Conservation (phyloP, 2,797 vertebrate species). For the Acipenser transmontanus region DNA sequence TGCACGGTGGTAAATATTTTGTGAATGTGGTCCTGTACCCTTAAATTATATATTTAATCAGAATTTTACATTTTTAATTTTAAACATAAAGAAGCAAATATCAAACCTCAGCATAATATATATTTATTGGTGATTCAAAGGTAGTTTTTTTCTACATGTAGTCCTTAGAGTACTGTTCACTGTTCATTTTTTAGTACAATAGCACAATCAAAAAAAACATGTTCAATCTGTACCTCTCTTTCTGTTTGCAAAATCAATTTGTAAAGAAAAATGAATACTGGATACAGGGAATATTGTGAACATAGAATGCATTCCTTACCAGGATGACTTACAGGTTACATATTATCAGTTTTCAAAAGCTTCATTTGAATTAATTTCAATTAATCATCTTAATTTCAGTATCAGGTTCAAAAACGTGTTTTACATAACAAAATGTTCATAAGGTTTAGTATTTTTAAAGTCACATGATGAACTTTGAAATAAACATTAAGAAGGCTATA, state of each 20-base stretch:
- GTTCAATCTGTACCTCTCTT: neutral
- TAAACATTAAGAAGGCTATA: neutral
- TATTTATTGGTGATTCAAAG: constrained; percentile 28
- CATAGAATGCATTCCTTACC: neutral
- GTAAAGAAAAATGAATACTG: neutral
- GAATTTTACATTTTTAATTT: too few relatives aligned
- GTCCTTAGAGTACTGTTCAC: constrained; percentile 26
- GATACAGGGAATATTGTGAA: constrained; percentile 11
- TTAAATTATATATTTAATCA: too few relatives aligned
- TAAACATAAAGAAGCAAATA: too few relatives aligned
- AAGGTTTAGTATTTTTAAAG: neutral
- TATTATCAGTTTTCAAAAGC: neutral
- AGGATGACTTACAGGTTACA: neutral
- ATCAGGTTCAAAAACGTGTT: neutral
- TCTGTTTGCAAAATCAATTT: too few relatives aligned
- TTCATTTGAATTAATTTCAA: constrained; percentile 5
- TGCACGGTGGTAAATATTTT: too few relatives aligned
- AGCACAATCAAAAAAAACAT: constrained; percentile 17
- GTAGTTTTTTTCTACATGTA: constrained; percentile 31
- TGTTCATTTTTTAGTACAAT: constrained; percentile 25
- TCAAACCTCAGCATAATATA: too few relatives aligned
- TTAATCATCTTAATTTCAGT: constrained; percentile 1
- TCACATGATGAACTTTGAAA: neutral
- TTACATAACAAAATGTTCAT: too few relatives aligned
- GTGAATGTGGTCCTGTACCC: too few relatives aligned